Base-by-base conservation (phyloP, 2,888 invertebrate species). In the Drosophila pseudotakahashii region DNA sequence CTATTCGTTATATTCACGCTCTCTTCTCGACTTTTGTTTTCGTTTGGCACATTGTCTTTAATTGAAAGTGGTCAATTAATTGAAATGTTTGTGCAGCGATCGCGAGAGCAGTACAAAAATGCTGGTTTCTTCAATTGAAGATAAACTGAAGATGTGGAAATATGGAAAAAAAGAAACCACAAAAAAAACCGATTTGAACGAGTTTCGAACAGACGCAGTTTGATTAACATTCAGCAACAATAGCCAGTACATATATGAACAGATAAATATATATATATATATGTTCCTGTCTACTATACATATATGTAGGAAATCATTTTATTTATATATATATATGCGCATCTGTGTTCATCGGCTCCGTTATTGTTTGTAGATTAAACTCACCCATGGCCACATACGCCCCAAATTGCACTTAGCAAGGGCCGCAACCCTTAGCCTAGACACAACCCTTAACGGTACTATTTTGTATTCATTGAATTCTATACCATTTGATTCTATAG, bases 1-100 rank as follows among this genome's bases (percentile, higher is more conserved):
- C 30, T 6, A 47, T 32, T 47, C 32, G 11, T 5, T 47, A 32
- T 47, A 7, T 61, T 55, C 7, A 23, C 32, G 30, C 55, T 53
- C 11, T 53, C 50, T 13, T 14, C 19, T n/a, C 30, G 48, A 68
- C 50, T 73, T 68, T 81, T 77, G 73, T 73, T 80, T 73, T 70
- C 55, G 50, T 68, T 77, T 75, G 50, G 59, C 64, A 64, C 74
- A 75, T 75, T 75, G 75, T 81, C 69, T 69, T 86, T 79, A 79
- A 83, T 88, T 88, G 76, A 76, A 71, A 70, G 73, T 72, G 39
- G 55, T 62, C 76, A 77, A 75, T 82, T 87, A 87, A 82, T 82
- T 87, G 79, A 83, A 86, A 77, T 83, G 81, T 73, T 76, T 80
- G 81, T 70, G 66, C 78, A 62, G 70, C 72, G 44, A 73, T 63